Evolutionary conservation across 2,888 invertebrate genomes (phyloP), one percentile per base, ranked within the genome.

Genomic region (Cataglyphis albicans): DNA sequence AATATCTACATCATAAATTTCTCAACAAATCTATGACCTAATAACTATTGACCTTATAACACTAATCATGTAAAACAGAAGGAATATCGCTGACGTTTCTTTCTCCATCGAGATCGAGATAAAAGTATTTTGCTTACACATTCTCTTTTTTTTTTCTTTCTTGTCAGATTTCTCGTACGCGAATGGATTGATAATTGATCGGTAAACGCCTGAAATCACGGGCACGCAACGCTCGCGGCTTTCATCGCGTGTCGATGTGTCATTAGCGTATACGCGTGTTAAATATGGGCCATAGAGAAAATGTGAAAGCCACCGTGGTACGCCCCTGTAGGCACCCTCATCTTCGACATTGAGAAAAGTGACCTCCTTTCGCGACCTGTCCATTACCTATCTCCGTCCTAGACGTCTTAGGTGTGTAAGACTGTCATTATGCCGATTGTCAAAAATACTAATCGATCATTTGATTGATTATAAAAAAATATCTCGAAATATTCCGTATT

Each of bases 221-320:
- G 21, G 35, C 35, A 25, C 21, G 12, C 41, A 41, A 41, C n/a
- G 65, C 48, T 10, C 48, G 75, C 38, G 44, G 59, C 72, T 81
- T 75, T 82, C 64, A 63, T 82, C 65, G 57, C 78, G n/a, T 59
- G 68, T 68, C 57, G 18, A 67, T 67, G 59, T 67, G 21, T 81
- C 41, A 68, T 68, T 68, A 68, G 21, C 25, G 38, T 52, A 52
- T 52, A 48, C n/a, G 29, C 59, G 32, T n/a, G 29, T 63, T 59
- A 57, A 72, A 80, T 87, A 88, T 88, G 83, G 83, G 84, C 86
- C 88, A 75, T 82, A 87, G 93, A 72, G 94, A 94, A 93, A 94
- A 93, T 92, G 93, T 93, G 94, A 94, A 94, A 94, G 94, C 90
- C 87, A 87, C 75, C 81, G 74, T 9, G n/a, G 12, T 18, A 55